Base-by-base conservation (phyloP, 2,113 vertebrate genomes). In the Charadrius vociferus region DNA sequence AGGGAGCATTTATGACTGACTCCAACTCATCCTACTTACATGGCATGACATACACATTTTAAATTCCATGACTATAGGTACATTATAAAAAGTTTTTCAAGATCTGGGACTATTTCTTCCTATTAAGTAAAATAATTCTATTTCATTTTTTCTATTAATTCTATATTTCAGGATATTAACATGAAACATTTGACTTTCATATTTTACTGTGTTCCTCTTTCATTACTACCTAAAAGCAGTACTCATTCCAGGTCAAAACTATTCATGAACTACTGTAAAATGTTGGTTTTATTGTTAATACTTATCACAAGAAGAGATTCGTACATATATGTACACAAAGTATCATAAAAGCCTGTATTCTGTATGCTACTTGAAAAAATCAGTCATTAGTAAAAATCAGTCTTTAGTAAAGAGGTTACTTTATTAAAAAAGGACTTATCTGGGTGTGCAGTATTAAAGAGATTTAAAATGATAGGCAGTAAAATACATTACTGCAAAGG, bases 401-500 rank as follows among this genome's bases (percentile, higher is more conserved):
- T n/a, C n/a, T n/a, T n/a, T n/a, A n/a, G n/a, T n/a, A 75, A 91
- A 88, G 92, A 95, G 47, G 71, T 43, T 32, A 91, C 43, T 41
- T 93, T 67, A 96, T 94, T 92, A 94, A 97, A 97, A 96, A 72
- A 88, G 27, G 41, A 65, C 61, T 90, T 95, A 80, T 93, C 56
- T 68, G 21, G 4, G 72, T 83, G 66, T 85, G 24, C 14, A 43
- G n/a, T 61, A 89, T 92, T 96, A 92, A 95, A 97, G 78, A 97
- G 94, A 97, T 92, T 91, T 93, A 93, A 55, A 83, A 95, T 91
- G 45, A 96, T 55, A 79, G 36, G 80, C 52, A 81, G 36, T 32
- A 59, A 95, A 95, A 97, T 91, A 95, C 97, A 95, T 56, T 53
- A 91, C 61, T 88, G 87, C 78, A 95, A 93, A 88, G 72, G 82